Percentiles rank a stretch among this genome's conserved stretches.
These are phyloP conservation scores for Agrypnia vestita DNA, from an alignment of 1,140 invertebrate species.

Conservation along the genomic window DNA sequence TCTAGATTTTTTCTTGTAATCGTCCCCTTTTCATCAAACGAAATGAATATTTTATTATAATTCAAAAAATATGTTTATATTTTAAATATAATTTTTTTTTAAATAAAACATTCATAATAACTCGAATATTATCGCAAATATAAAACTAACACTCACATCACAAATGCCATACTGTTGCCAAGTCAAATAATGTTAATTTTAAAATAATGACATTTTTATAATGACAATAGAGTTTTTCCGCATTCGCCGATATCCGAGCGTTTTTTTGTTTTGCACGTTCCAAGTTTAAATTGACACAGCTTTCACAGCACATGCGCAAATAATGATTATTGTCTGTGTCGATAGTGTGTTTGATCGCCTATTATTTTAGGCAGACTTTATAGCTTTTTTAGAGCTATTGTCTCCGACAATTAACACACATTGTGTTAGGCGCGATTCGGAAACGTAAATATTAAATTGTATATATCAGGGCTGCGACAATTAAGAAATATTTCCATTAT, in stretches of 20 bases:
- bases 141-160: background rate
- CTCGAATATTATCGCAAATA: no score
- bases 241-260: conserved; percentile 9
- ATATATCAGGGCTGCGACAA: background rate
- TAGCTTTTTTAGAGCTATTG: conserved; percentile 28
- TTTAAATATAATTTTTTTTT: no score
- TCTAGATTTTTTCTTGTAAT: no score
- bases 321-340: conserved; percentile 25
- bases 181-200: background rate
- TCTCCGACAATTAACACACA: conserved; percentile 31
- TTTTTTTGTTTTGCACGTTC: conserved; percentile 32
- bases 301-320: conserved; percentile 41
- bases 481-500: no score
- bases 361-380: conserved; percentile 37
- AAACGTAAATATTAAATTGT: conserved; percentile 23
- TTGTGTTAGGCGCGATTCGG: conserved; percentile 27
- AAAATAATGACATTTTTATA: background rate
- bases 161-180: background rate
- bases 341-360: conserved; percentile 18
- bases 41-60: no score
- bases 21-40: no score
- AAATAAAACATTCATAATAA: no score
- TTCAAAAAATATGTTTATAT: no score
- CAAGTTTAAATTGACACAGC: conserved; percentile 42
- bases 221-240: conserved; percentile 17